Conservation (phyloP, 1,140 invertebrate species). For the Sycophaga agraensis region DNA sequence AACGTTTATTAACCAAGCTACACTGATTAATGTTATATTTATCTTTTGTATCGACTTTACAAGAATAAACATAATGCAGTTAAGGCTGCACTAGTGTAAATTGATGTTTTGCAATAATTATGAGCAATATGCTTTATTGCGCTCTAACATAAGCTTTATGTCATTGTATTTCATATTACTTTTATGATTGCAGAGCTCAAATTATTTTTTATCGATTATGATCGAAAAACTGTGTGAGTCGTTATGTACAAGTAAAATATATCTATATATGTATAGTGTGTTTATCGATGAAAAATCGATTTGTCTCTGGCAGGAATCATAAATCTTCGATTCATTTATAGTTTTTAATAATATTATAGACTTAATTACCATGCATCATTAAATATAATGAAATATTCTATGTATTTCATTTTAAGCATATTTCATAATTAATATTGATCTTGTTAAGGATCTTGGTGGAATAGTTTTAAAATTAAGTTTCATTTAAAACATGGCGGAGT, state of each 20-base stretch:
- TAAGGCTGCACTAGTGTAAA: neutral
- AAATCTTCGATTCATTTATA: conserved; percentile 19
- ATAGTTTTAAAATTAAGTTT: no score
- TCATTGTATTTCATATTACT: conserved; percentile 14
- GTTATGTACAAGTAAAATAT: conserved; percentile 25
- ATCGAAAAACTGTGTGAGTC: conserved; percentile 5
- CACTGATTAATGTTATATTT: conserved; percentile 1
- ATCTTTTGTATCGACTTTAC: neutral
- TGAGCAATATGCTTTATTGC: conserved; percentile 8
- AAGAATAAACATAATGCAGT: conserved; percentile 21
- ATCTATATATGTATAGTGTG: conserved; percentile 7
- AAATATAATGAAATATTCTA: conserved; percentile 2
- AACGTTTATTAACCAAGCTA: conserved; percentile 21
- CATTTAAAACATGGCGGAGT: no score
- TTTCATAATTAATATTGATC: conserved; percentile 3
- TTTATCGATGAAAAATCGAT: conserved; percentile 27
- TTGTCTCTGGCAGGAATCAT: conserved; percentile 29
- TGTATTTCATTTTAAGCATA: neutral
- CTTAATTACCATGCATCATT: neutral
- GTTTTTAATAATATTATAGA: conserved; percentile 1
- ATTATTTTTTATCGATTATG: conserved; percentile 22
- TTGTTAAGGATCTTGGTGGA: no score
- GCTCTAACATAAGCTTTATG: conserved; percentile 7
- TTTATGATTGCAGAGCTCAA: conserved; percentile 23
- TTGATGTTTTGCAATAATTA: conserved; percentile 24